Percentiles rank a stretch among this genome's conserved stretches.
phyloP scores from a whole-genome alignment of 2,113 vertebrate species.

The Peucedramus taeniatus region DNA sequence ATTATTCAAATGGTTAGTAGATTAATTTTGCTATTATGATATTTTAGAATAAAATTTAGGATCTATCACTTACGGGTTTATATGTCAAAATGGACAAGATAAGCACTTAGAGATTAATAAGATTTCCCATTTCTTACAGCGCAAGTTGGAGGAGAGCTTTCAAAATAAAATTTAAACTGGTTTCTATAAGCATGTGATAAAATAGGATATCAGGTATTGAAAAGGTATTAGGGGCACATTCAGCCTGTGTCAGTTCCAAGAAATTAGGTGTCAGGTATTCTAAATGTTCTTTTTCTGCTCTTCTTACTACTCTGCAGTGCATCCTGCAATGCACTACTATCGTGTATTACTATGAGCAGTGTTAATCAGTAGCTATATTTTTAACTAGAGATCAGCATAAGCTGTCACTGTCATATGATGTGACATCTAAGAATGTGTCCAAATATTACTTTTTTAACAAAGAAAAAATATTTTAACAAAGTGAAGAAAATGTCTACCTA shows the following conservation, averaged over 20 bases:
- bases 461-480: background rate
- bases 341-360: background rate
- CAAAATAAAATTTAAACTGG: background rate
- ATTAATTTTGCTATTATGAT: slow-evolving; percentile 40
- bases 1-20: slow-evolving; percentile 43
- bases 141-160: background rate
- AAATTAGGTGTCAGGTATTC: background rate
- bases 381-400: background rate
- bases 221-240: background rate
- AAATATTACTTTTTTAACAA: background rate
- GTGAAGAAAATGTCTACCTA: background rate
- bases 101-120: background rate
- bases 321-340: too few relatives aligned
- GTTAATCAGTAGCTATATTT: background rate
- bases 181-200: background rate
- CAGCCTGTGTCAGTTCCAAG: background rate
- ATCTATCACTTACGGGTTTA: background rate
- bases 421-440: background rate
- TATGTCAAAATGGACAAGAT: background rate
- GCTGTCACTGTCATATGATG: background rate
- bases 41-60: background rate
- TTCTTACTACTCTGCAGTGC: background rate
- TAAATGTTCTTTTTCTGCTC: background rate
- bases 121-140: background rate
- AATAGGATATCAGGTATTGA: background rate